Evolutionary conservation across 2,113 vertebrate species (phyloP).

Genomic region (Catharus fuscescens): DNA sequence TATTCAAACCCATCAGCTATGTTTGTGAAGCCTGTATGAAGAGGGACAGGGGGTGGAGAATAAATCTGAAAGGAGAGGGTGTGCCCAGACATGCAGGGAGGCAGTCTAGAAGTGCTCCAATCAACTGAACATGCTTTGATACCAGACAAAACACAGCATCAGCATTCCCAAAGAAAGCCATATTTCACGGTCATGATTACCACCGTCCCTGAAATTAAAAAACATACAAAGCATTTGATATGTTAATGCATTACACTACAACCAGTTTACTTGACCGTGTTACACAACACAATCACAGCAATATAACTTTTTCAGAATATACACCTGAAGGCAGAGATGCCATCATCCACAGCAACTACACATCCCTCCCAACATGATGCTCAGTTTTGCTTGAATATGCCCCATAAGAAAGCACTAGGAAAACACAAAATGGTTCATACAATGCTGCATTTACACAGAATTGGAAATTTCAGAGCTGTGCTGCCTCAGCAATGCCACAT

Average conservation of each 20-base stretch:
- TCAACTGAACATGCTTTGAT: neutral
- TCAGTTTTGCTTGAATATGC: neutral
- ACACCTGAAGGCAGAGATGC: neutral
- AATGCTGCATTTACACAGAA: neutral
- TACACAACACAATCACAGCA: neutral
- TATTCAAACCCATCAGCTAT: neutral
- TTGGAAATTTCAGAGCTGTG: neutral
- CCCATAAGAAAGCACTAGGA: neutral
- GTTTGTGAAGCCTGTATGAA: neutral
- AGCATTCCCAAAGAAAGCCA: neutral
- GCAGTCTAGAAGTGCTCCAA: neutral
- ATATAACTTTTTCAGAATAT: neutral
- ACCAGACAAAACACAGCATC: neutral
- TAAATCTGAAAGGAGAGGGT: neutral
- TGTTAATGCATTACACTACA: neutral
- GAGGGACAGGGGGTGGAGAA: neutral
- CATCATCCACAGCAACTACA: neutral
- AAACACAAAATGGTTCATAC: neutral
- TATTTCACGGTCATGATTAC: neutral
- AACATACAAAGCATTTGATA: neutral
- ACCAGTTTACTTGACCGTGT: fast-evolving
- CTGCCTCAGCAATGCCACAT: neutral
- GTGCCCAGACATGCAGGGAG: neutral
- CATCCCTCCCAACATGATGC: neutral
- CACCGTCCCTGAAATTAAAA: neutral